Evolutionary conservation across 2,797 vertebrate species (phyloP).

Genomic region (Busarellus nigricollis): DNA sequence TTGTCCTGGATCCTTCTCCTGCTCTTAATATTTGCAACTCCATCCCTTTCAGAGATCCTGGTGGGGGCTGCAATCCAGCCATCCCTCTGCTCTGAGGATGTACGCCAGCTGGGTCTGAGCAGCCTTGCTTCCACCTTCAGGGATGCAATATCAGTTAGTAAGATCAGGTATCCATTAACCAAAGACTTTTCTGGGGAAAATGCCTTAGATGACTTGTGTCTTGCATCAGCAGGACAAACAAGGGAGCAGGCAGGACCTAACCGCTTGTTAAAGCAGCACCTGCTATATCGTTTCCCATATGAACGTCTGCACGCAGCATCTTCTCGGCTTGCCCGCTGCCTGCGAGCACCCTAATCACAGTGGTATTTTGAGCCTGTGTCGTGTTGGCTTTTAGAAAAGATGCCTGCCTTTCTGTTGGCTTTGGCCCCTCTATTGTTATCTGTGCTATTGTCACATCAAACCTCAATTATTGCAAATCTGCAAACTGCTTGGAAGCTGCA

Average conservation of each 20-base stretch:
- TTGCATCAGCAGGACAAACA: not conserved
- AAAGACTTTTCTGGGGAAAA: not conserved
- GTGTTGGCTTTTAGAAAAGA: not conserved
- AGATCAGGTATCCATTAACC: not conserved
- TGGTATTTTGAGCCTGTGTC: not conserved
- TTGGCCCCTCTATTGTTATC: not conserved
- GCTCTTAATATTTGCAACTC: not conserved
- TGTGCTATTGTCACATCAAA: not conserved
- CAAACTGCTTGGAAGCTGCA: not conserved
- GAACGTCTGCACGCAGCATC: fast-evolving
- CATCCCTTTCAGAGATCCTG: not conserved
- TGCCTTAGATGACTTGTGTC: not conserved
- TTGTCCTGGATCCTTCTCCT: not conserved
- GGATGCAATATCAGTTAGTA: not conserved
- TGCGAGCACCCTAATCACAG: not conserved
- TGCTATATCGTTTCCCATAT: not conserved
- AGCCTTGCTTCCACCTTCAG: not conserved
- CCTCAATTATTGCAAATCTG: not conserved
- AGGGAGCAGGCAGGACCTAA: not conserved
- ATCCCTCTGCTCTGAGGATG: not conserved
- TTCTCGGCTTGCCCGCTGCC: not conserved
- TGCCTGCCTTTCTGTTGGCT: not conserved
- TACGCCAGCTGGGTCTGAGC: not conserved
- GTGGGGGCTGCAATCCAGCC: not conserved
- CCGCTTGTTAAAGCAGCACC: not conserved